Evolutionary conservation across 1,140 invertebrate genomes (phyloP).

Genomic region (Ridgeia piscesae): DNA sequence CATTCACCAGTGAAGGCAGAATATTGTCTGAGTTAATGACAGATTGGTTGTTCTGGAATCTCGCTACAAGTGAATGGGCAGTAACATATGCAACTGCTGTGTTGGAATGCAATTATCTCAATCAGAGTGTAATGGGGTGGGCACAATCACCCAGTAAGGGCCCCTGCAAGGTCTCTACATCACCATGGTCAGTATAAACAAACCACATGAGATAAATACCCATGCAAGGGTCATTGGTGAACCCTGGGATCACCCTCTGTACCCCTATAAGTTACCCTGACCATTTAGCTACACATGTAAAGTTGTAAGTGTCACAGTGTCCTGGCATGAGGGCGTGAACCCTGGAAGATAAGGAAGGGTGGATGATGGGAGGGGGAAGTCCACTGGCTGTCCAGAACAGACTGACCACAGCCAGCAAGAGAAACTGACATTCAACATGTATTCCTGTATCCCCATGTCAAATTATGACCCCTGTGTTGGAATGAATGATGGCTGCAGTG

Average conservation of each 20-base stretch:
- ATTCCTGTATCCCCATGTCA: neutral
- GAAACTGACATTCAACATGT: neutral
- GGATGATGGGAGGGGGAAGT: neutral
- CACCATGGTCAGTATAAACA: neutral
- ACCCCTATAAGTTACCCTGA: neutral
- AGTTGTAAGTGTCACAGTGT: neutral
- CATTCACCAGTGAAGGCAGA: neutral
- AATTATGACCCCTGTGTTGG: no score
- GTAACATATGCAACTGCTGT: neutral
- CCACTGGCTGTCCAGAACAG: neutral
- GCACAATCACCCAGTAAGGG: neutral
- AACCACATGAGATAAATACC: neutral
- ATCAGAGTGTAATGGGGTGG: neutral
- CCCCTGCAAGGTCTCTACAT: neutral
- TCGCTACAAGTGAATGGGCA: neutral
- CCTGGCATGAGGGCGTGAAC: neutral
- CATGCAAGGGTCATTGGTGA: neutral
- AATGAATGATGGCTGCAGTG: neutral
- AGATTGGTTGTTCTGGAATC: neutral
- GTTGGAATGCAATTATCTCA: neutral
- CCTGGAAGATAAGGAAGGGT: neutral
- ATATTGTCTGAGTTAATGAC: neutral
- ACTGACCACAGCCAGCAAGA: no score
- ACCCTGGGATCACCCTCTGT: neutral
- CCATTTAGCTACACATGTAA: neutral